These are phyloP conservation scores for Pristionchus fissidentatus DNA, from an alignment of 2,888 invertebrate genomes.

Conservation along the genomic window DNA sequence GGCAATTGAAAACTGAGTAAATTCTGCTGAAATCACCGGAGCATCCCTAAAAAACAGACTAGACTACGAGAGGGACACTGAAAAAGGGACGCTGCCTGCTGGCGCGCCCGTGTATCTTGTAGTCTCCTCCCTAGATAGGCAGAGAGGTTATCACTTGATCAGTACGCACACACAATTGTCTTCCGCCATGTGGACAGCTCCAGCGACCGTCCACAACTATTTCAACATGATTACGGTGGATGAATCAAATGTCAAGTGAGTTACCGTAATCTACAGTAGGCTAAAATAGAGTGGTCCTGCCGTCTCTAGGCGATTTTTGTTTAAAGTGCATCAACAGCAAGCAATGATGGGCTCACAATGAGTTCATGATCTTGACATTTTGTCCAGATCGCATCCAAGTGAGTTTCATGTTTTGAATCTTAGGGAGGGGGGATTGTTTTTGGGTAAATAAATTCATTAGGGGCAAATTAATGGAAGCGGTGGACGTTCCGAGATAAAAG, in stretches of 20 bases:
- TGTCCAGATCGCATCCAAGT: background rate
- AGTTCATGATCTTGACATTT: background rate
- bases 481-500: no score
- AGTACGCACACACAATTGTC: background rate
- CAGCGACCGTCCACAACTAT: background rate
- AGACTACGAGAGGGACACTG: background rate
- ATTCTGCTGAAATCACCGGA: no score
- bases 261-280: background rate
- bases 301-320: background rate
- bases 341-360: no score
- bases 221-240: slow-evolving; percentile 23
- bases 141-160: background rate
- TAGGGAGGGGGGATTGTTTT: no score
- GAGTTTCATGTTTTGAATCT: no score
- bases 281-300: background rate
- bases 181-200: background rate
- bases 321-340: no score
- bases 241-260: slow-evolving; percentile 11
- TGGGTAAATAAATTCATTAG: no score
- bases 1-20: no score
- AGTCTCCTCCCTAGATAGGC: slow-evolving; percentile 22
- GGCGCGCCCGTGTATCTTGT: slow-evolving; percentile 9
- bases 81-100: background rate
- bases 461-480: no score
- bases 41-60: background rate